These are phyloP conservation scores for Aleiodes sp. DNA, from an alignment of 1,140 invertebrate species.

Conservation along the genomic window DNA sequence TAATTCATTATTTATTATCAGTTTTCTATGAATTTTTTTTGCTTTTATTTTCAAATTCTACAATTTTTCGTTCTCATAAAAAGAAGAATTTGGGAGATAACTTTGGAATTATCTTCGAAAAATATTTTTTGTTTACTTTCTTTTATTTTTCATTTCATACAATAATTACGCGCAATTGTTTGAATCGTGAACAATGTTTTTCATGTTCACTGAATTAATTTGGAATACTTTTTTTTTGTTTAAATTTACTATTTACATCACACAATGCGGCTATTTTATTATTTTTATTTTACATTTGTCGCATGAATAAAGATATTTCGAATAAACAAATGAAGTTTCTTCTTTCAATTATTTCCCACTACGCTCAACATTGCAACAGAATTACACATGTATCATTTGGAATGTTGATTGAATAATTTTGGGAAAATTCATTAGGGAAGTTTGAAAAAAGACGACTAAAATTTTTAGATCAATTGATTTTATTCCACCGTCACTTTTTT, in stretches of 20 bases:
- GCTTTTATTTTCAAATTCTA: background rate
- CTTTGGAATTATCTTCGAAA: no score
- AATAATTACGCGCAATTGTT: background rate
- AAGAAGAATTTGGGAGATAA: no score
- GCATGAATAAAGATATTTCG: slow-evolving; percentile 5
- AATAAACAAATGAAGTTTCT: background rate
- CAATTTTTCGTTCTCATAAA: background rate
- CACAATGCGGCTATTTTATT: background rate
- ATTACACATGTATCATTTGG: no score
- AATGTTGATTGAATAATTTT: background rate
- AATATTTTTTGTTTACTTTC: background rate
- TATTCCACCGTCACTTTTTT: no score
- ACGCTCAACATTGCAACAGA: background rate
- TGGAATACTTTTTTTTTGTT: background rate
- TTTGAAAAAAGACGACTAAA: background rate
- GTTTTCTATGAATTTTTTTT: no score
- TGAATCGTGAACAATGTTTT: background rate
- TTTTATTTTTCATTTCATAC: background rate
- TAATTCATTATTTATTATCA: background rate
- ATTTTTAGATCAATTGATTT: no score
- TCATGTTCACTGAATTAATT: background rate
- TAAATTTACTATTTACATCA: background rate
- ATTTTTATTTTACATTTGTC: slow-evolving; percentile 12
- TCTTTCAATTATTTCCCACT: background rate
- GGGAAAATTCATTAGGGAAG: background rate